Evolutionary conservation across 2,888 invertebrate species (phyloP).

Genomic region (Ctenicera cuprea): DNA sequence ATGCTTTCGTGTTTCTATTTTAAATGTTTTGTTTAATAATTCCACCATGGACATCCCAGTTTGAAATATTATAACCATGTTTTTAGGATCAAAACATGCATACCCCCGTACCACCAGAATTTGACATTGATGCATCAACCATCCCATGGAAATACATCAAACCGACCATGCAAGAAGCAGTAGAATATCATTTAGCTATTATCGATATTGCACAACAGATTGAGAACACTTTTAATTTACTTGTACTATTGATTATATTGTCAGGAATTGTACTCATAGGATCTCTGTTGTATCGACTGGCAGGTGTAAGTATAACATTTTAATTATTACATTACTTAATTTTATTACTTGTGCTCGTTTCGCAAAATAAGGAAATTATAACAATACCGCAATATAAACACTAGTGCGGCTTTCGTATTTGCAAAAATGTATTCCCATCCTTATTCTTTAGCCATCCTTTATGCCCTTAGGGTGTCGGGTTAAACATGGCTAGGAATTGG

Average conservation of each 20-base stretch:
- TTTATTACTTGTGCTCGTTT: not conserved
- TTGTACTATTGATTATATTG: conserved; percentile 45
- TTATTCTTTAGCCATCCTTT: too few species aligned
- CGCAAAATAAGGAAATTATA: too few species aligned
- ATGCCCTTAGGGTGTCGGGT: too few species aligned
- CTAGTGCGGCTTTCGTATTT: too few species aligned
- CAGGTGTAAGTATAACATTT: conserved; percentile 22
- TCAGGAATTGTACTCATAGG: conserved; percentile 45
- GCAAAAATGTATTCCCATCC: too few species aligned
- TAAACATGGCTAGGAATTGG: too few species aligned
- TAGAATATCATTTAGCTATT: conserved; percentile 52
- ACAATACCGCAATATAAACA: too few species aligned
- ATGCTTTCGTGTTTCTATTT: too few species aligned
- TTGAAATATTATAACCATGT: too few species aligned
- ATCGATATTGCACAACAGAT: conserved; percentile 48
- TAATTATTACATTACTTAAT: not conserved
- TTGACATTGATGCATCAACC: conserved; percentile 19
- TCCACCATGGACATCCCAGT: not conserved
- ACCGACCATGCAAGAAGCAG: conserved; percentile 27
- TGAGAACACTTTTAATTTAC: conserved; percentile 50
- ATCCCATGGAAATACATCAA: conserved; percentile 42
- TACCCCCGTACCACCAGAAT: not conserved
- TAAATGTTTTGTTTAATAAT: too few species aligned
- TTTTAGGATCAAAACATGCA: not conserved
- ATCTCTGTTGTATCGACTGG: conserved; percentile 34